Base-by-base conservation (phyloP, 2,888 invertebrate species). In the Tinea semifulvella region DNA sequence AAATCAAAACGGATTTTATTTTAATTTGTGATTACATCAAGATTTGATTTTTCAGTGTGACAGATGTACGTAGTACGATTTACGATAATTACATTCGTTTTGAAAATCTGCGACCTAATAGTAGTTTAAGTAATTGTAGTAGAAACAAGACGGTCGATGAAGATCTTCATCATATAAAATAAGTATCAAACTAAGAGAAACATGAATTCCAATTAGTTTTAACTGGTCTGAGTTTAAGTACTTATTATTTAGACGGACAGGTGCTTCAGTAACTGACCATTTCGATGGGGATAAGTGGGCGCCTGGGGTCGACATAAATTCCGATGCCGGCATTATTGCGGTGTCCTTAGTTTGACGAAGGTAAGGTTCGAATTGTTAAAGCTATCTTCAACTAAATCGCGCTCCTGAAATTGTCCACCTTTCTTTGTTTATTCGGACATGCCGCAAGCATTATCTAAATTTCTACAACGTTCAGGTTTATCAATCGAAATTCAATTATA, bases 281-380 rank as follows among this genome's bases (percentile, higher is more conserved):
- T 69, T 65, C 56, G 56, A 57, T 52, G 53, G 59, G 59, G 61
- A 63, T 61, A 60, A 65, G 61, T 60, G 64, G 62, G 58, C 49
- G 55, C 52, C 63, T 68, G 63, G 63, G 65, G 65, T 65, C 63
- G 70, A 71, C 72, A 73, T 70, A 69, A 74, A 73, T 73, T 72
- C 70, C 66, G 49, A 61, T 61, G 67, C 60, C 61, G 56, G 64
- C 66, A 60, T 69, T 71, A 74, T 70, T 73, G 68, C 61, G 66
- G 64, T 57, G 62, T 64, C 62, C 63, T 67, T 61, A 63, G 58
- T 69, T 71, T 75, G 75, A 76, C 73, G 73, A 75, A 74, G 75
- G 75, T 76, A 61, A 57, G 54, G 56, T 51, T 56, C 55, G 62
- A 67, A 71, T 67, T 68, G 67, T 69, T 59, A 56, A 63, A 64